Percentiles rank a stretch among this genome's conserved stretches.
Conservation (phyloP, 2,797 vertebrate genomes). For the Furcifer pardalis region DNA sequence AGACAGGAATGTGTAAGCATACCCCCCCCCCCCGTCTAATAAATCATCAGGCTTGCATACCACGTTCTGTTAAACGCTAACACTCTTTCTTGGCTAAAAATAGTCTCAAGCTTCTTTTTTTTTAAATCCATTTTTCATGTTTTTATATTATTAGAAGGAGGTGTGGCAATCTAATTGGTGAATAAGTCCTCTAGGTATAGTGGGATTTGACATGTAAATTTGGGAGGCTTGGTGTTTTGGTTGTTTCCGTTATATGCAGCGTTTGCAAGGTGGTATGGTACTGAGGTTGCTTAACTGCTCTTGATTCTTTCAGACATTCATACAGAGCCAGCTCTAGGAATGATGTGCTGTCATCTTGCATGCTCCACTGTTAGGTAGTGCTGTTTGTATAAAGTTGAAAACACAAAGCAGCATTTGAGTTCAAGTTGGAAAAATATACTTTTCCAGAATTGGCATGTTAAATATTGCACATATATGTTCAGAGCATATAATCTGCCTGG, state of each 20-base stretch:
- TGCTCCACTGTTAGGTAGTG: not conserved
- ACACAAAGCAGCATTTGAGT: not conserved
- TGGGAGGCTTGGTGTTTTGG: not conserved
- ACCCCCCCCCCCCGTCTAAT: not conserved
- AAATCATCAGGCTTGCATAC: not conserved
- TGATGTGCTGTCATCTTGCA: not conserved
- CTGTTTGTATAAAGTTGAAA: not conserved
- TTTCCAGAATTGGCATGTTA: not conserved
- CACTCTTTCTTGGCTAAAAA: not conserved
- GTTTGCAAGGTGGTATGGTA: not conserved
- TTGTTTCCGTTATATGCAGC: not conserved
- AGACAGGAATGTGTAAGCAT: not conserved
- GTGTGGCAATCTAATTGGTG: not conserved
- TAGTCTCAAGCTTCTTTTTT: not conserved
- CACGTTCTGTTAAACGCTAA: not conserved
- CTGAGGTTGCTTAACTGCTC: not conserved
- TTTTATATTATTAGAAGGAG: not conserved
- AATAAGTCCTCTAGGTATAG: not conserved
- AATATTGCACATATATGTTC: not conserved
- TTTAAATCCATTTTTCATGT: not conserved
- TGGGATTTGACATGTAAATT: not conserved
- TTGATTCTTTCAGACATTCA: not conserved
- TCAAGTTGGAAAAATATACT: not conserved
- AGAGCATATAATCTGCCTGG: not conserved
- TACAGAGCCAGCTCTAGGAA: not conserved